Evolutionary conservation across 2,888 invertebrate species (phyloP).

Genomic region (Tetrapedia diversipes): DNA sequence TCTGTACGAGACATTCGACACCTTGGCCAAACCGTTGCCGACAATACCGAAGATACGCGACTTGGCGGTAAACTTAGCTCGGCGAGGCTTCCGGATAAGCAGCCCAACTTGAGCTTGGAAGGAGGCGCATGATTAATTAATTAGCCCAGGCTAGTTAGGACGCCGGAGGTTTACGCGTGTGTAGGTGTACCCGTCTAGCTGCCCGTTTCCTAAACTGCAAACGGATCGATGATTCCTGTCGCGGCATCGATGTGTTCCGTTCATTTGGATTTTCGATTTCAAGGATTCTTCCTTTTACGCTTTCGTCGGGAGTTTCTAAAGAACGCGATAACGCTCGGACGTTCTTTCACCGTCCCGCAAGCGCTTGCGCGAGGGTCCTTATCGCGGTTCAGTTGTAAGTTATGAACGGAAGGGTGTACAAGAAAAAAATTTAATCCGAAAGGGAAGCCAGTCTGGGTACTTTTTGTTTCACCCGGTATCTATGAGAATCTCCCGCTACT

Average conservation of each 20-base stretch:
- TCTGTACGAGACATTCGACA: slow-evolving; percentile 82
- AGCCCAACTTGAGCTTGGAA: slow-evolving; percentile 74
- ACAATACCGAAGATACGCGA: slow-evolving; percentile 82
- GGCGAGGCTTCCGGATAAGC: slow-evolving; percentile 78
- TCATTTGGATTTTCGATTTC: background rate
- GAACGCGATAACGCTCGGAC: background rate
- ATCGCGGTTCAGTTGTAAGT: slow-evolving; percentile 15
- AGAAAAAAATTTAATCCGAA: slow-evolving; percentile 43
- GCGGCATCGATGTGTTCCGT: slow-evolving; percentile 15
- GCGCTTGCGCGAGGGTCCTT: background rate
- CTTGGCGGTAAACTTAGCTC: slow-evolving; percentile 80
- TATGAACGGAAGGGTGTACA: slow-evolving; percentile 18
- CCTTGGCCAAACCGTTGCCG: slow-evolving; percentile 77
- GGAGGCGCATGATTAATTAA: slow-evolving; percentile 82
- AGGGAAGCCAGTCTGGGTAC: slow-evolving; percentile 12
- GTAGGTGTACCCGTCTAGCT: slow-evolving; percentile 42
- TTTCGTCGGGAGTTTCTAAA: too few species aligned
- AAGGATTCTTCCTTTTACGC: background rate
- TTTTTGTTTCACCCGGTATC: slow-evolving; percentile 33
- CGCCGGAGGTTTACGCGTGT: slow-evolving; percentile 53
- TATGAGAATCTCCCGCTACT: slow-evolving; percentile 11
- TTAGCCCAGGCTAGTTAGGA: slow-evolving; percentile 81
- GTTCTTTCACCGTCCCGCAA: slow-evolving; percentile 8
- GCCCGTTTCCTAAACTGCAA: slow-evolving; percentile 41
- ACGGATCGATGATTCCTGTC: slow-evolving; percentile 55